Evolutionary conservation across 2,888 invertebrate species (phyloP).

Genomic region (Melolontha melolontha): DNA sequence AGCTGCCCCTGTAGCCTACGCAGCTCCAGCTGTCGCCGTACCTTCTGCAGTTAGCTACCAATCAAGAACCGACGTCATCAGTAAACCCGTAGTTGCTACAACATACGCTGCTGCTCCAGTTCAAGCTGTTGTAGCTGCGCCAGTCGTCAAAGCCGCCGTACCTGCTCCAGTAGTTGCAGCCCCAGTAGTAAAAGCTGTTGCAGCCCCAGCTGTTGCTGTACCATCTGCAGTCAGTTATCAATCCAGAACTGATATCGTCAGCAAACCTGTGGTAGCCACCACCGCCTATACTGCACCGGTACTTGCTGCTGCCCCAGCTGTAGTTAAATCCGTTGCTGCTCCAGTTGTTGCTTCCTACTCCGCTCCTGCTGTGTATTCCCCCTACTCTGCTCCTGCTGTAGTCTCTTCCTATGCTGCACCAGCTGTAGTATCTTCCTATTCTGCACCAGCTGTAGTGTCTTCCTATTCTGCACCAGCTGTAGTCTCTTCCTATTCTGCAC

Average conservation of each 20-base stretch:
- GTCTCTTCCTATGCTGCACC: conserved; percentile 60
- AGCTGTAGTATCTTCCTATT: conserved; percentile 55
- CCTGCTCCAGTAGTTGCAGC: conserved; percentile 52
- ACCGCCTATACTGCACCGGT: conserved; percentile 52
- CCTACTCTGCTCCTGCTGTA: conserved; percentile 60
- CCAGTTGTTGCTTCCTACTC: conserved; percentile 30
- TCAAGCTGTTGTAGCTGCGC: conserved; percentile 51
- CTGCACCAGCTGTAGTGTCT: conserved; percentile 57
- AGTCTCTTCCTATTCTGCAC: conserved; percentile 58
- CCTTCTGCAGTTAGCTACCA: conserved; percentile 60
- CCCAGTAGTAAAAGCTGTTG: conserved; percentile 51
- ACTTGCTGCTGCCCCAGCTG: conserved; percentile 27
- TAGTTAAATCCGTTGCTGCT: conserved; percentile 53
- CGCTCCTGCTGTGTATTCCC: conserved; percentile 48
- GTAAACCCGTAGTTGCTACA: conserved; percentile 47
- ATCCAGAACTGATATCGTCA: conserved; percentile 50
- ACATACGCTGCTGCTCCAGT: conserved; percentile 54
- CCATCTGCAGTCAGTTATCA: conserved; percentile 60
- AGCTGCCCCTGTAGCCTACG: conserved; percentile 41
- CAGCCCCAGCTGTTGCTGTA: conserved; percentile 56
- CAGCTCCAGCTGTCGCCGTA: conserved; percentile 62
- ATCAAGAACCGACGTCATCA: conserved; percentile 50
- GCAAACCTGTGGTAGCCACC: conserved; percentile 48
- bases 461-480: conserved; percentile 61
- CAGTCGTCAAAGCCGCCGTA: conserved; percentile 49